Conservation (phyloP, 2,113 vertebrate species). For the Rhinolophus ferrumequinum region DNA sequence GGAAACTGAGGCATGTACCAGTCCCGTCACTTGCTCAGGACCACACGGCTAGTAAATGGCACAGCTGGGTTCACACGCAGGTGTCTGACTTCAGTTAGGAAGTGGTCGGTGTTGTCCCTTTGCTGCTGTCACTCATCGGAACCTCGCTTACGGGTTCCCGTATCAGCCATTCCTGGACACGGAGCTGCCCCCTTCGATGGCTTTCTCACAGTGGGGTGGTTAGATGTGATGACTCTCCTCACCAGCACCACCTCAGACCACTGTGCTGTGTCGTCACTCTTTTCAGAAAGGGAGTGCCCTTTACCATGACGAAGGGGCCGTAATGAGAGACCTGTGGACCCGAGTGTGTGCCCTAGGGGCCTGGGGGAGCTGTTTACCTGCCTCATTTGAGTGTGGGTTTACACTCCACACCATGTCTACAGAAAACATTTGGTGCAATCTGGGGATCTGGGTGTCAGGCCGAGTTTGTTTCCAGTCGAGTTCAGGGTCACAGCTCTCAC, state of each 20-base stretch:
- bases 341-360: not conserved
- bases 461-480: not conserved
- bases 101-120: accelerated
- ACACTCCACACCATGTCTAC: not conserved
- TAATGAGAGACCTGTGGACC: not conserved
- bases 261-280: accelerated
- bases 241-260: accelerated
- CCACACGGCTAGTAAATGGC: accelerated
- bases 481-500: not conserved
- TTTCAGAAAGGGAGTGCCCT: not conserved
- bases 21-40: accelerated
- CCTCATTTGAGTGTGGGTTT: not conserved
- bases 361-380: too few relatives aligned
- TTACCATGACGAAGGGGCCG: not conserved
- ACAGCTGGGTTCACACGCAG: accelerated
- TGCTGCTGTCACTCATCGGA: accelerated
- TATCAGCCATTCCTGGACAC: not conserved
- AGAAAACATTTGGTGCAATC: not conserved
- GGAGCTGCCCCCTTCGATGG: not conserved
- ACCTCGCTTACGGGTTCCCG: not conserved
- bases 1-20: not conserved
- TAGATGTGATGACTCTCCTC: not conserved
- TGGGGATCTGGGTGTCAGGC: accelerated
- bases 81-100: accelerated
- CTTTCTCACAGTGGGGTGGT: not conserved